phyloP scores from a whole-genome alignment of 2,113 vertebrate genomes.

The Atherinomorus stipes region DNA sequence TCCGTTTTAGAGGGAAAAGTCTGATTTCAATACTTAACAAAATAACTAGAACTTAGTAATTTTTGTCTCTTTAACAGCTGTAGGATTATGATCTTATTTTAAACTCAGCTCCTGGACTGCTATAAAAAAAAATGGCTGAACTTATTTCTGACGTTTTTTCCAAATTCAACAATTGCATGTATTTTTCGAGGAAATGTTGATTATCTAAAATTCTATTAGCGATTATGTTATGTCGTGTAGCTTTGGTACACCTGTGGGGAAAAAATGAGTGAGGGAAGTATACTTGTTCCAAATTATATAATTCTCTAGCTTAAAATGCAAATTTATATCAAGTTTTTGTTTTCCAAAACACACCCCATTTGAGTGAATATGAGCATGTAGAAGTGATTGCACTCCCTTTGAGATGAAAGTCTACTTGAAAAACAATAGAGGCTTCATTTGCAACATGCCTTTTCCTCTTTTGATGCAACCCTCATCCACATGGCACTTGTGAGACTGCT shows the following conservation, averaged over 20 bases:
- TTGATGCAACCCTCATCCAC: conserved; percentile 40
- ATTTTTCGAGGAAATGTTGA: too few relatives aligned
- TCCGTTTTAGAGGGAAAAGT: background rate
- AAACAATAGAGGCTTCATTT: conserved; percentile 20
- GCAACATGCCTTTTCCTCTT: conserved; percentile 32
- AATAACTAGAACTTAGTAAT: background rate
- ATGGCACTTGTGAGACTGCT: conserved; percentile 32
- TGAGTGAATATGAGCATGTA: conserved; percentile 16
- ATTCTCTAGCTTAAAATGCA: conserved; percentile 4
- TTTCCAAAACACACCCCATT: conserved; percentile 12
- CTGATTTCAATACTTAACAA: background rate
- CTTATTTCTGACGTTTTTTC: background rate
- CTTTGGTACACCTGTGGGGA: background rate
- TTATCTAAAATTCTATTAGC: too few relatives aligned
- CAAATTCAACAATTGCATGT: too few relatives aligned
- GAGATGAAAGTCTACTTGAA: conserved; percentile 24
- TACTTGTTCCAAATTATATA: background rate
- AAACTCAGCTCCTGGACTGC: background rate
- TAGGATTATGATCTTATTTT: too few relatives aligned
- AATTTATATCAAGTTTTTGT: background rate
- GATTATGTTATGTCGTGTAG: too few relatives aligned
- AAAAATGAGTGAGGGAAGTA: too few relatives aligned
- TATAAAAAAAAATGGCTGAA: background rate
- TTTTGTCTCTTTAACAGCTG: background rate
- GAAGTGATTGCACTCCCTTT: background rate